Base-by-base conservation (phyloP, 2,113 vertebrate genomes). In the Rhineura floridana region DNA sequence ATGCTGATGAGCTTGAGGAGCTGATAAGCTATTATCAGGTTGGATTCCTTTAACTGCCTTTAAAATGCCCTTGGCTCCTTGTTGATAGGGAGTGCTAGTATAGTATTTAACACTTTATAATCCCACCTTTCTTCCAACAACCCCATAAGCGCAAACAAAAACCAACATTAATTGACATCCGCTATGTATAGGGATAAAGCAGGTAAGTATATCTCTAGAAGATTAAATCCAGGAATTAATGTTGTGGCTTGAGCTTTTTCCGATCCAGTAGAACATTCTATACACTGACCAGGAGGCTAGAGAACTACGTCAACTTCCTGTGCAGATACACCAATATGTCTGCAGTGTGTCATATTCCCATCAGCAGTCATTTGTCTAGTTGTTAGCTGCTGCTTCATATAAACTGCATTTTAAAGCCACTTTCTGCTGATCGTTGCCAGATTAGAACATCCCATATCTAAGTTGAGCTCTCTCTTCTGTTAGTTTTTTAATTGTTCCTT, bases 1-100 rank as follows among this genome's bases (percentile, higher is more conserved):
- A 98, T 2, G 98, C 98, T 1, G 98, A 98, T 72, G 98, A 99
- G 90, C 97, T 99, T 63, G 98, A 99, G 91, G 98, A 98, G 79
- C 95, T 99, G 90, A 99, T 98, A 83, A 96, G 93, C 90, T 99
- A 98, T 94, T 99, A 99, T 88, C 98, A 99, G 97, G 97, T 97
- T 88, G 88, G 89, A 81, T 86, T 69, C 55, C 12, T 59, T 50
- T 81, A 30, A 28, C n/a, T 42, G 30, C 33, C 21, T 69, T 36
- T 72, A 39, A 72, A 86, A 48, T 11, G 21, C 19, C 72, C 42
- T 15, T 50, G 44, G 48, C 30, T 50, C 11, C 21, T 59, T 36
- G 5, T n/a, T 17, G 30, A 1, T 15, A n/a, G 21, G 48, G 10
- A 6, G 15, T 62, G 23, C 50, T 80, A 23, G 42, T 10, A 10